Base-by-base conservation (phyloP, 1,140 invertebrate species). In the Eupeodes corollae region DNA sequence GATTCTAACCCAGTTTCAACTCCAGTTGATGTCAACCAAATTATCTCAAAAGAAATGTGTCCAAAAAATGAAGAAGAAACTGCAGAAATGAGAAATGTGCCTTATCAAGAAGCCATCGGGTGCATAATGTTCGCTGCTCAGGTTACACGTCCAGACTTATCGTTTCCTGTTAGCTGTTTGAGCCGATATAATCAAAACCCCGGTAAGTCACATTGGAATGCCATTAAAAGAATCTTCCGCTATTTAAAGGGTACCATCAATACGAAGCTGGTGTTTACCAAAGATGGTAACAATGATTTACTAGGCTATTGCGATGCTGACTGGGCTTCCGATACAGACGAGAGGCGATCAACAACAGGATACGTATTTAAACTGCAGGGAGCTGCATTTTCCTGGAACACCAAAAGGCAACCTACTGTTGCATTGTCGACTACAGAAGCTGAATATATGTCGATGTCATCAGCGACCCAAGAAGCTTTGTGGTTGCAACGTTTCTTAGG, bases 11-110 rank as follows among this genome's bases (percentile, higher is more conserved):
- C 59, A 16, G 46, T 44, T 6, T 8, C 18, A 18, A 64, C 56
- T 31, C 59, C 63, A n/a, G 47, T 54, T 14, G 56, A 60, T 19
- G 5, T 39, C 26, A 52, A 42, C 12, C 35, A 45, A 16, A 55
- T 54, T 19, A 37, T 59, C 1, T 35, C 42, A n/a, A 44, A 50
- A 52, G 34, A 5, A 46, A 75, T 56, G 67, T 70, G 59, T 74
- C 68, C 56, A 59, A 58, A 6, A 52, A 43, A 51, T 45, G 9
- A 40, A 42, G 3, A 42, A 51, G 2, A 48, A 42, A 26, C 5
- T 13, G 5, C 35, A 26, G 16, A 34, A 51, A 37, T 51, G 47
- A 61, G 70, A 6, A 61, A 49, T 53, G 53, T 51, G 49, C 47
- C 49, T 12, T 59, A 58, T 53, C 54, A 56, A 55, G 56, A 62